phyloP scores from a whole-genome alignment of 30 jellyfish, hydroid and myxozoan species.

The Chrysaora quinquecirrha region DNA sequence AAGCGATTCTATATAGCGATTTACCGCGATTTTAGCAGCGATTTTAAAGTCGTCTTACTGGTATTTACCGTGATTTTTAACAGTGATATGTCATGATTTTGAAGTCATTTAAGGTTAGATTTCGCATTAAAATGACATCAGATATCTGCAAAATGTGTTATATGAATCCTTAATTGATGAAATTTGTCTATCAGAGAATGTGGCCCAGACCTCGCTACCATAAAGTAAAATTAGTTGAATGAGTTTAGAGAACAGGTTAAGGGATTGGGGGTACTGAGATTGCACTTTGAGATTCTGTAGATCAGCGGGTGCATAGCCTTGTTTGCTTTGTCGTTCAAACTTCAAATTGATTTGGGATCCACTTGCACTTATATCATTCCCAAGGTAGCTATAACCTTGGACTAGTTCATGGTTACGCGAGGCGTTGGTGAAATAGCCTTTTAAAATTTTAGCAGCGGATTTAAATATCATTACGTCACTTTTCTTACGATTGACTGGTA shows the following conservation, averaged over 20 bases:
- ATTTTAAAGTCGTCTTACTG: too few relatives aligned
- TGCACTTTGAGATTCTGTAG: slow-evolving; percentile 7
- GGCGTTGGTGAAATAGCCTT: slow-evolving; percentile 5
- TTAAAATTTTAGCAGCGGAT: background rate
- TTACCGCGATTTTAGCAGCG: too few relatives aligned
- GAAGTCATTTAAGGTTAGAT: background rate
- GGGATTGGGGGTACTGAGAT: background rate
- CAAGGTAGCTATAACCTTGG: slow-evolving; percentile 15
- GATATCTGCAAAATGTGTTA: background rate
- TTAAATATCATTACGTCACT: slow-evolving; percentile 10
- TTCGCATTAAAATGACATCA: background rate
- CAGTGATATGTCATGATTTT: too few relatives aligned
- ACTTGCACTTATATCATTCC: slow-evolving; percentile 8
- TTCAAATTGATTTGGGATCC: background rate
- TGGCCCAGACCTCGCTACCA: slow-evolving; percentile 13
- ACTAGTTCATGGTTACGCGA: slow-evolving; percentile 3
- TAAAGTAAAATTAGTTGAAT: slow-evolving; percentile 12
- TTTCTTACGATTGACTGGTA: slow-evolving; percentile 17
- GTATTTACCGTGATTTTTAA: too few relatives aligned
- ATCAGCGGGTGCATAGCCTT: slow-evolving; percentile 3
- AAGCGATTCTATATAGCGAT: too few relatives aligned
- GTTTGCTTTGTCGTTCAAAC: slow-evolving; percentile 9
- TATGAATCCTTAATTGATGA: too few relatives aligned
- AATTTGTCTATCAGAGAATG: background rate
- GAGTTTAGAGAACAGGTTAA: background rate